Base-by-base conservation (phyloP, 2,888 invertebrate genomes). In the Crematogaster levior region DNA sequence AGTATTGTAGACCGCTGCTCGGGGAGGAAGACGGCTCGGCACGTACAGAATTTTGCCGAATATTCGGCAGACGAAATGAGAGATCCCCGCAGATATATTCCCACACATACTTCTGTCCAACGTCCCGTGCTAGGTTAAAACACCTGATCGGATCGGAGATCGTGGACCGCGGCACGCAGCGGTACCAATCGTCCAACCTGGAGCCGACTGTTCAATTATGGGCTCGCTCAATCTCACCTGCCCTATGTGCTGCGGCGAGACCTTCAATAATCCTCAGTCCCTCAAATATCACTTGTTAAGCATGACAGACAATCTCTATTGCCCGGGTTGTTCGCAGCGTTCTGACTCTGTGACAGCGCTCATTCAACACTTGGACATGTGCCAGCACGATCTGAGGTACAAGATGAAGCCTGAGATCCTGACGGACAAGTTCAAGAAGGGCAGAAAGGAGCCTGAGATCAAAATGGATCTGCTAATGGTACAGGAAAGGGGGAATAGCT, bases 201-300 rank as follows among this genome's bases (percentile, higher is more conserved):
- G 37, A 24, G 34, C 21, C 34, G 37, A 37, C n/a, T 7, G 15
- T 4, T 63, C 5, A 80, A 80, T 80, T 75, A 96, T 96, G 96
- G 96, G 95, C 92, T 95, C 95, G 79, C 90, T 94, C 92, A 93
- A 92, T 89, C 91, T 95, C 91, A 92, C 95, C 86, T 97, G 97
- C 89, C 96, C 97, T 53, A 95, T 97, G 92, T 97, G 97, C 93
- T 97, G 97, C 91, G 95, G 95, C 84, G 95, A 96, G 92, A 95
- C 95, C 81, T 97, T 97, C 94, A 92, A 94, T 84, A 95, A 95
- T 81, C 95, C 95, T 85, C 94, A 95, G 85, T 94, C 95, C 21
- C 92, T 96, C 61, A 95, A 95, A 92, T 94, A 95, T 91, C 96
- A 95, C 94, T 95, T 95, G 88, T 94, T 95, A 90, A 96, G 93